Evolutionary conservation across 2,888 invertebrate species (phyloP).

Genomic region (Pachycephus smyrnensis): DNA sequence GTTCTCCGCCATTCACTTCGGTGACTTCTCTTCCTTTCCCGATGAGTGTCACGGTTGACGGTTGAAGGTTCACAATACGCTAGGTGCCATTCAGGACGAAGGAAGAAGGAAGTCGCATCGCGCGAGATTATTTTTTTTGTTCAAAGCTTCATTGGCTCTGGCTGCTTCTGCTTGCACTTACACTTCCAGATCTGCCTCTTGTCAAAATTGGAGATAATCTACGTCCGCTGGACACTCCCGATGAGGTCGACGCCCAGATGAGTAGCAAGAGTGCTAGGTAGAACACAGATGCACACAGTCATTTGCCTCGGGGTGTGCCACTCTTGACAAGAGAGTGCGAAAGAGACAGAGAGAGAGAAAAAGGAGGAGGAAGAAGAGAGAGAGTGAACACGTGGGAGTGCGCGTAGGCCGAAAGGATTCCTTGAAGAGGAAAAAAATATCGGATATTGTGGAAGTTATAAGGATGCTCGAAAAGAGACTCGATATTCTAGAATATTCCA

Average conservation of each 20-base stretch:
- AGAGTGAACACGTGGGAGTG: too few species aligned
- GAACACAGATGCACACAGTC: too few species aligned
- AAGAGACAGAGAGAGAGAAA: too few species aligned
- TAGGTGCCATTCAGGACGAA: not conserved
- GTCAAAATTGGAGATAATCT: not conserved
- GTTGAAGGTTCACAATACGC: not conserved
- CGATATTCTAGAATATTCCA: too few species aligned
- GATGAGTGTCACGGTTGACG: not conserved
- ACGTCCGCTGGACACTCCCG: not conserved
- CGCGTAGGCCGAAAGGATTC: too few species aligned
- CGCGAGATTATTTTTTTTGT: not conserved
- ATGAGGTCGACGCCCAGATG: not conserved
- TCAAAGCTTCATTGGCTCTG: not conserved
- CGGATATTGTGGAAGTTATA: too few species aligned
- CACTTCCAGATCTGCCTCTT: not conserved
- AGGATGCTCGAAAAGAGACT: too few species aligned
- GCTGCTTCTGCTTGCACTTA: not conserved
- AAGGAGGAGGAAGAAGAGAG: too few species aligned
- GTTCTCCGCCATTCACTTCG: not conserved
- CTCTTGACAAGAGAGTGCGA: too few species aligned
- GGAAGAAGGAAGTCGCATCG: too few species aligned
- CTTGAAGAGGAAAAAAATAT: too few species aligned
- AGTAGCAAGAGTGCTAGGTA: not conserved
- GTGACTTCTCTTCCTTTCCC: not conserved
- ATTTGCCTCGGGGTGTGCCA: too few species aligned